A percentile compares a stretch with the other conserved stretches of the same genome.
These are phyloP conservation scores for Eulacestoma nigropectus DNA, from an alignment of 2,113 vertebrate species.

Conservation along the genomic window DNA sequence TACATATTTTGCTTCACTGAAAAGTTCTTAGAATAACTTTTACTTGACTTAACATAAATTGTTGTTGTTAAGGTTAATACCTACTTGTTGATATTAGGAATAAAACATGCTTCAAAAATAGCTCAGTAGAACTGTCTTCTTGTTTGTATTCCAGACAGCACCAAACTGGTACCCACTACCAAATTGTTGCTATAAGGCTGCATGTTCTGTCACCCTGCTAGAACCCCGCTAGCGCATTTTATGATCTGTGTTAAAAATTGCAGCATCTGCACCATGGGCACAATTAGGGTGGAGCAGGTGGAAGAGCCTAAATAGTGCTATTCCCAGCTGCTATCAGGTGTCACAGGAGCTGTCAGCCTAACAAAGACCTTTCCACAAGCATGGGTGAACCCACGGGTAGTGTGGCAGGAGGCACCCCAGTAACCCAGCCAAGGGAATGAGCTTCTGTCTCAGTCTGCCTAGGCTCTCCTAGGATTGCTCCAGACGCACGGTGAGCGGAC, in stretches of 20 bases:
- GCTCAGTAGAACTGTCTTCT: background rate
- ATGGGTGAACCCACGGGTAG: rapidly evolving
- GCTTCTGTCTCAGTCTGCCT: background rate
- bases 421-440: background rate
- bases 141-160: background rate
- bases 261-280: rapidly evolving
- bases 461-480: background rate
- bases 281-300: background rate
- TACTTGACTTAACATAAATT: background rate
- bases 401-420: rapidly evolving
- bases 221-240: background rate
- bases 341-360: background rate
- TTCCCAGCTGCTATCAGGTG: background rate
- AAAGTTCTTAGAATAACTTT: background rate
- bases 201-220: background rate
- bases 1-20: background rate
- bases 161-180: rapidly evolving
- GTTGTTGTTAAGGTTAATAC: background rate
- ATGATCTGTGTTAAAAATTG: background rate
- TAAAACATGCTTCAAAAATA: background rate
- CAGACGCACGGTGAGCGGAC: background rate
- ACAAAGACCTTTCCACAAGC: rapidly evolving
- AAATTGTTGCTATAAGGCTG: background rate
- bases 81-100: background rate
- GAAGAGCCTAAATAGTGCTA: background rate